Evolutionary conservation across 2,113 vertebrate species (phyloP), one percentile per base, ranked within the genome.

Genomic region (Chiloscyllium plagiosum): DNA sequence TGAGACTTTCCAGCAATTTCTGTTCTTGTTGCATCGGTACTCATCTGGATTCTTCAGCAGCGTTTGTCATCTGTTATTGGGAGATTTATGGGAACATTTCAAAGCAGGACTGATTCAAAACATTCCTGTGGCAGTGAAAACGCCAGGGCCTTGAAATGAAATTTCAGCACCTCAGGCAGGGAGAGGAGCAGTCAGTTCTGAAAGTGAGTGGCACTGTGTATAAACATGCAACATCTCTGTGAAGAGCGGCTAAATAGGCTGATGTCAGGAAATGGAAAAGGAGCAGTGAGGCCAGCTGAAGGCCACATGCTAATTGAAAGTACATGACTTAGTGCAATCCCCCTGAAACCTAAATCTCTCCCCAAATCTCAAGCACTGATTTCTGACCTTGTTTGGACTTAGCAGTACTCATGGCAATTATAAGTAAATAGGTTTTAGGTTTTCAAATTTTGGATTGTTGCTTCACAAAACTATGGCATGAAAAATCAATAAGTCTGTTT

Each of bases 91-190:
- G 89, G 20, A 66, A 68, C 33, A 37, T 66, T 93, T 93, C 61
- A 68, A 66, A 92, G 29, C 56, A 66, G 89, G 61, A 22, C 33
- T 47, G 37, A 93, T 65, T 65, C 33, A 26, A 66, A 37, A 93
- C 89, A 93, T 93, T 93, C 89, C 89, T 93, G 89, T 93, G 89
- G 89, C 89, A 66, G 8, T 93, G 89, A 93, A 93, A 19, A 15
- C 4, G n/a, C 17, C 7, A 15, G 61, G 89, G 56, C 89, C 89
- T 68, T 19, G n/a, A 93, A 65, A 65, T 66, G 89, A 93, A 66
- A 93, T 93, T n/a, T 66, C n/a, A 61, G 19, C 61, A 93, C 33
- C 89, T 68, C 89, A 10, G n/a, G 61, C 89, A 93, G 66, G 56
- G 89, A 37, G 20, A 93, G 61, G n/a, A 19, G 89, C 17, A 68